Evolutionary conservation across 2,888 invertebrate genomes (phyloP), one percentile per base, ranked within the genome.

Genomic region (Sarcophaga variegata): DNA sequence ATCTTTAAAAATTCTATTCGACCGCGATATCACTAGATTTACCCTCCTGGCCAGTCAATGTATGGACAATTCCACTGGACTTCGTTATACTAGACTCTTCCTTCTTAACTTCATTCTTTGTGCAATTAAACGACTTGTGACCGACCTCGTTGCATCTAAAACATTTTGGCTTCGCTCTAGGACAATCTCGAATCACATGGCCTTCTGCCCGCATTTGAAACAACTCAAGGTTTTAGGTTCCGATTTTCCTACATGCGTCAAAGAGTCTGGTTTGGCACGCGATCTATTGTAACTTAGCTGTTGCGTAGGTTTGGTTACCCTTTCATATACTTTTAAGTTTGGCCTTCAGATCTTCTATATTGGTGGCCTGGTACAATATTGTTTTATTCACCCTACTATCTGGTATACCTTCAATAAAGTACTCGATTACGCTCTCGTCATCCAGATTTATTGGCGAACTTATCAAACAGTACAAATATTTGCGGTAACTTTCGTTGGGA

Each of bases 361-460:
- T 25, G 1, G 11, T 66, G 2, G 82, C 86, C 27, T 83, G 82
- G 49, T 86, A 86, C 14, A 82, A 14, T 11, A 70, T 62, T 6
- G 60, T 22, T 76, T 83, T 83, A 20, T 80, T 86, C 2, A 27
- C 6, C 20, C 37, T 82, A 17, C 20, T 20, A 60, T 86, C 86
- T 12, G 81, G 81, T 20, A 85, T 84, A 1, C 88, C 83, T 3
- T 87, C 77, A 3, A 83, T 47, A 47, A 88, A 88, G 69, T 88
- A 88, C 17, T 85, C 86, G 8, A 88, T 49, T 49, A 49, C 2
- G 49, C 86, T 87, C 66, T 64, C 60, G 3, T 88, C 86, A 64
- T 88, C 86, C 6, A 85, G 25, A 20, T 79, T 54, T n/a, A 87
- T 80, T 20, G 85, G 66, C 12, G 87, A 83, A 4, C 77, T 81